Evolutionary conservation across 1,140 invertebrate species (phyloP).

Genomic region (Diachasmimorpha longicaudata): DNA sequence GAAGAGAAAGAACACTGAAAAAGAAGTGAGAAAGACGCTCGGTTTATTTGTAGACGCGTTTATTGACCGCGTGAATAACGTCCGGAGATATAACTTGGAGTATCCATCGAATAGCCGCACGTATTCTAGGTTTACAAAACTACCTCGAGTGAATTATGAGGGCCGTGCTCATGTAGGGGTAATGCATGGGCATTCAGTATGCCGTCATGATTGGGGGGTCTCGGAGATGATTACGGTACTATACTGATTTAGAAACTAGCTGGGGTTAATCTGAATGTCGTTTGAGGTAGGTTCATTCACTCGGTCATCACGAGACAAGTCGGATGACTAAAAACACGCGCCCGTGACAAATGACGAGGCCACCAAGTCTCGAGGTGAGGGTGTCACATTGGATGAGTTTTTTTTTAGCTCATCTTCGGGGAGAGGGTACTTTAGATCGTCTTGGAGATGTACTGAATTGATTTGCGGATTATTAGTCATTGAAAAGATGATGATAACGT

Average conservation of each 20-base stretch:
- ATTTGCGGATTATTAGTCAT: too few species aligned
- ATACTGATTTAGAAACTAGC: background rate
- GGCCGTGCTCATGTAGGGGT: background rate
- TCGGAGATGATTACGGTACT: background rate
- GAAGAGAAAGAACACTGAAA: background rate
- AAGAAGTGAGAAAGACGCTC: background rate
- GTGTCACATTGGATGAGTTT: background rate
- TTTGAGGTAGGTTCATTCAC: constrained; percentile 25
- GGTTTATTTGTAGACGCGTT: constrained; percentile 1
- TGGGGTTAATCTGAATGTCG: background rate
- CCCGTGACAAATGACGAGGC: background rate
- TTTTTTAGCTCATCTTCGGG: background rate
- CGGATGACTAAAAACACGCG: background rate
- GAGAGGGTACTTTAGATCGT: too few species aligned
- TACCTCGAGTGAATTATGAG: background rate
- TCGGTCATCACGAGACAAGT: background rate
- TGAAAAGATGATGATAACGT: too few species aligned
- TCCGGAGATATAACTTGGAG: background rate
- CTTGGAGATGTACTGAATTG: too few species aligned
- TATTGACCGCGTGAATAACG: background rate
- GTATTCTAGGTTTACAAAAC: background rate
- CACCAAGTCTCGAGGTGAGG: constrained; percentile 2
- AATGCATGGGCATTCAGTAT: background rate
- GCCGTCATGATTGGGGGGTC: background rate
- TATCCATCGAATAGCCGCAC: background rate